Base-by-base conservation (phyloP, 2,888 invertebrate genomes). In the Cancer borealis region DNA sequence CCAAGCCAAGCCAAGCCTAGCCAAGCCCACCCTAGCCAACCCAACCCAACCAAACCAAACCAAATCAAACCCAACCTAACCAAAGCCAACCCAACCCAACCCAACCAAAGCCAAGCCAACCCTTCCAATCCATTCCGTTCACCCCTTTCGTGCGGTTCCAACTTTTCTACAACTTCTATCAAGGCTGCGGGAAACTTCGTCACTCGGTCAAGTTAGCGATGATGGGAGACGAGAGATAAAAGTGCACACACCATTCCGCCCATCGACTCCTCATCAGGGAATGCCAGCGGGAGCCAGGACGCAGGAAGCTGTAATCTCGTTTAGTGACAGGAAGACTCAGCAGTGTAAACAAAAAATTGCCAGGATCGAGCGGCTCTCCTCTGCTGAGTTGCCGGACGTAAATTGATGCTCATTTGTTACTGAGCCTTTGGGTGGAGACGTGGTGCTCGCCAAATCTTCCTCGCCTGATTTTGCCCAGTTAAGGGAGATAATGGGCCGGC, bases 401-500 rank as follows among this genome's bases (percentile, higher is more conserved):
- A 93, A 93, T 93, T 93, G 93, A 93, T 30, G 93, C 93, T 93
- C 93, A 92, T 91, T 88, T 93, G 93, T 93, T 92, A 88, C 92
- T 91, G 88, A 49, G 87, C 26, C 92, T 54, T 90, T 93, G 93
- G 90, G 89, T 93, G 93, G 60, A 47, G 89, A 39, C 12, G 21
- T n/a, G 47, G 21, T 49, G 88, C 93, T 21, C 30, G 89, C n/a
- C 66, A 89, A 93, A 79, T 89, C 88, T 47, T 73, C 79, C 89
- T 79, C 73, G 73, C 39, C 39, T 89, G 79, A n/a, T 88, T 90
- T 88, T 89, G 47, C 60, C 73, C 79, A 21, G 45, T 45, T 12
- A 60, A 84, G 47, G 79, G 54, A 14, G 49, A 92, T 87, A 54
- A 54, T 54, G 54, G 54, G 54, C 54, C 54, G 54, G 54, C 12